phyloP scores from a whole-genome alignment of 2,797 vertebrate genomes.

The Bovichtus variegatus region DNA sequence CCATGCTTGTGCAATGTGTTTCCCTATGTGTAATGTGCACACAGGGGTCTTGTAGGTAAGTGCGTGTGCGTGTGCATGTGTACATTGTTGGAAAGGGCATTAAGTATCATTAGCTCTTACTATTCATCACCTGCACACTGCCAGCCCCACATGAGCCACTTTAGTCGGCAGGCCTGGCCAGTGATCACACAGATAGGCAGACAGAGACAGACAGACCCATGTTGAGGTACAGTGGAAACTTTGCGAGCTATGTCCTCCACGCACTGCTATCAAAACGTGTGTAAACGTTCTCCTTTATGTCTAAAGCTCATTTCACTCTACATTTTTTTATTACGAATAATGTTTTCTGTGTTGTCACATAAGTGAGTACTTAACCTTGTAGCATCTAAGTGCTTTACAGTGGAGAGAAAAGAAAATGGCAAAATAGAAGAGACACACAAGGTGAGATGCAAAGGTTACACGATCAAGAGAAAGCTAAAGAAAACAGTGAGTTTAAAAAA shows the following conservation, averaged over 20 bases:
- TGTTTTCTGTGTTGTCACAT: background rate
- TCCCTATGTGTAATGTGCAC: constrained; percentile 37
- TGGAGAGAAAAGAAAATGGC: background rate
- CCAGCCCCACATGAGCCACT: constrained; percentile 68
- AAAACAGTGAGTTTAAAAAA: background rate
- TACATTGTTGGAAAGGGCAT: constrained; percentile 61
- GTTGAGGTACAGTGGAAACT: constrained; percentile 32
- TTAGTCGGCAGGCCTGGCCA: constrained; percentile 68
- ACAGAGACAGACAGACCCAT: constrained; percentile 60
- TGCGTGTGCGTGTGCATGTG: background rate
- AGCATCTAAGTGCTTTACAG: background rate
- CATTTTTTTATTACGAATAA: background rate
- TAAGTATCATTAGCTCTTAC: constrained; percentile 75
- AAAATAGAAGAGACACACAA: background rate
- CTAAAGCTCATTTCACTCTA: background rate
- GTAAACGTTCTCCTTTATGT: constrained; percentile 24
- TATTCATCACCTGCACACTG: constrained; percentile 79
- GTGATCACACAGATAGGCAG: constrained; percentile 69
- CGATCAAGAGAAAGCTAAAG: background rate
- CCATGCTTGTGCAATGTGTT: constrained; percentile 34
- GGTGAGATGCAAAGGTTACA: background rate
- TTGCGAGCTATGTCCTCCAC: constrained; percentile 38
- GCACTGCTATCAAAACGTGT: constrained; percentile 39
- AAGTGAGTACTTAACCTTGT: background rate
- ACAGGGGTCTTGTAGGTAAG: constrained; percentile 29